phyloP scores from a whole-genome alignment of 2,113 vertebrate genomes.

The Grantiella picta region DNA sequence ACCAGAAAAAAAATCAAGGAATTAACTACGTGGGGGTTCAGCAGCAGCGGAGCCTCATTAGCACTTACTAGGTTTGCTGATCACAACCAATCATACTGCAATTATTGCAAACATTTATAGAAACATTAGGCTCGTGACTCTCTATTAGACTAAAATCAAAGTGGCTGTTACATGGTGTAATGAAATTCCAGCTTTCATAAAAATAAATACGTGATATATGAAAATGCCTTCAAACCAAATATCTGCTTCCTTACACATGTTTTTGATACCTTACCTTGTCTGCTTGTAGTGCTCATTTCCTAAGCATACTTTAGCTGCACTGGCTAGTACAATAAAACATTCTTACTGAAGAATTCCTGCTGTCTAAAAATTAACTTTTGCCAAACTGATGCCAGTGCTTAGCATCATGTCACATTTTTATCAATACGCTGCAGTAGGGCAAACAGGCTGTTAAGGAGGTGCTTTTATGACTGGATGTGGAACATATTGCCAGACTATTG shows the following conservation, averaged over 20 bases:
- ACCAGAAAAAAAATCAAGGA: neutral
- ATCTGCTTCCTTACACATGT: neutral
- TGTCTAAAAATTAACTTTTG: neutral
- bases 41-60: neutral
- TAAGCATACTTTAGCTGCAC: neutral
- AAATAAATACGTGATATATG: neutral
- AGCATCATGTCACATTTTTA: neutral
- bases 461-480: neutral
- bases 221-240: neutral
- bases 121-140: neutral
- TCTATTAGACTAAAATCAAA: neutral
- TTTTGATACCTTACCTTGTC: neutral
- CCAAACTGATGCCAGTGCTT: neutral
- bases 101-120: neutral
- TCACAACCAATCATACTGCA: neutral
- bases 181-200: neutral
- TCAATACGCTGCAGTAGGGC: neutral
- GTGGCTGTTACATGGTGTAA: neutral
- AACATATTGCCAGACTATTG: neutral
- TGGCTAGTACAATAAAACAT: neutral
- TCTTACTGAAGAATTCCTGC: neutral
- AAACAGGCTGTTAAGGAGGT: neutral
- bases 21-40: neutral
- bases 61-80: neutral
- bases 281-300: neutral